Conservation (phyloP, 1,140 invertebrate genomes). For the Catajapyx aquilonaris region DNA sequence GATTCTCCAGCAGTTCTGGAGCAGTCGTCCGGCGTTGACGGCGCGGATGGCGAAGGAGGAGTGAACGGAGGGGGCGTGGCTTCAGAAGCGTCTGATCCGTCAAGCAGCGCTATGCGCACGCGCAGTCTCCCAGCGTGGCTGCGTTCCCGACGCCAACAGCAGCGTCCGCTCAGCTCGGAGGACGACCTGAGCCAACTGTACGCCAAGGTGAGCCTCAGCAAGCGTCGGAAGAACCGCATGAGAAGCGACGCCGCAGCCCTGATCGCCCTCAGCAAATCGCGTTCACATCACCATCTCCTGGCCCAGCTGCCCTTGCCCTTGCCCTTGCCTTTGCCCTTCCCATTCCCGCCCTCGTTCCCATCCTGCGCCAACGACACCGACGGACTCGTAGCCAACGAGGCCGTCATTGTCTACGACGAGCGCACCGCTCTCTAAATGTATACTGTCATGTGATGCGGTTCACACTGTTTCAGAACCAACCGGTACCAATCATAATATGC, state of each 20-base stretch:
- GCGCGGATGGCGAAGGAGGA: constrained; percentile 15
- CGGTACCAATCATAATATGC: too few relatives aligned
- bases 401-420: constrained; percentile 50
- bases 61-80: not conserved
- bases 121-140: constrained; percentile 42
- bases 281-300: constrained; percentile 25
- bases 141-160: constrained; percentile 32
- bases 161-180: constrained; percentile 38
- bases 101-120: constrained; percentile 33
- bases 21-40: too few relatives aligned
- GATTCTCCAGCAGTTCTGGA: too few relatives aligned
- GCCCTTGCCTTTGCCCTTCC: constrained; percentile 5
- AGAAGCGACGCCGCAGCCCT: constrained; percentile 48
- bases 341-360: not conserved
- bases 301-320: constrained; percentile 8
- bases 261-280: constrained; percentile 46
- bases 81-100: not conserved
- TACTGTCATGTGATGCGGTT: too few relatives aligned
- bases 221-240: constrained; percentile 48
- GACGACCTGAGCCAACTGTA: constrained; percentile 45
- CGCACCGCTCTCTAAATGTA: constrained; percentile 34
- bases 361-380: constrained; percentile 23
- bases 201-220: constrained; percentile 47
- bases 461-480: too few relatives aligned
- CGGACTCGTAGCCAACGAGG: constrained; percentile 37